Percentiles rank a stretch among this genome's conserved stretches.
Evolutionary conservation across 1,140 invertebrate species (phyloP).

Genomic region (Listronotus bonariensis): DNA sequence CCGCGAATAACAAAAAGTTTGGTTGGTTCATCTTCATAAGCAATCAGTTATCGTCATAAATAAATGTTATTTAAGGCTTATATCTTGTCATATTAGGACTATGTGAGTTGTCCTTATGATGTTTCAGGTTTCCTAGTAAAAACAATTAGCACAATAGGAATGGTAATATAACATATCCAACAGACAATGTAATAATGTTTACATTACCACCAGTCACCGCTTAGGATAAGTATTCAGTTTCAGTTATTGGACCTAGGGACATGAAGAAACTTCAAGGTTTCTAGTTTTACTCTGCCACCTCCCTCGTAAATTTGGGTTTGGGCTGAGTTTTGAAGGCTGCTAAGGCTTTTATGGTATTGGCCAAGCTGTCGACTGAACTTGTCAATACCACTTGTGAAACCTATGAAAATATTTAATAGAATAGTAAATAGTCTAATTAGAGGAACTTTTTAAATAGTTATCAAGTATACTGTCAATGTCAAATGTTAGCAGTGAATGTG

Average conservation of each 20-base stretch:
- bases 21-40: slow-evolving; percentile 2
- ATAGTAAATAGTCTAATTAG: slow-evolving; percentile 6
- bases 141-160: background rate
- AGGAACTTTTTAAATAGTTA: background rate
- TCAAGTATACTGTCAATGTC: background rate
- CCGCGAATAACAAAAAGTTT: slow-evolving; percentile 1
- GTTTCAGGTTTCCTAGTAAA: background rate
- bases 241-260: background rate
- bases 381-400: slow-evolving; percentile 32
- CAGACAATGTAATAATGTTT: background rate
- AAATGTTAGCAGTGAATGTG: slow-evolving; percentile 7
- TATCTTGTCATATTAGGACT: background rate
- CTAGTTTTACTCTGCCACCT: background rate
- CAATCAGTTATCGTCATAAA: background rate
- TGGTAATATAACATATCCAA: background rate
- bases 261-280: background rate
- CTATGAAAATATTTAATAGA: slow-evolving; percentile 30
- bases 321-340: slow-evolving; percentile 14
- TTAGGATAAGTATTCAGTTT: background rate
- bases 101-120: too few relatives aligned
- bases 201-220: slow-evolving; percentile 5
- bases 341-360: slow-evolving; percentile 23
- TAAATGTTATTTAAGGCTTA: background rate
- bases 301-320: background rate
- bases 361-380: slow-evolving; percentile 35